Evolutionary conservation across 2,113 vertebrate species (phyloP).

Genomic region (Phoxinus phoxinus): DNA sequence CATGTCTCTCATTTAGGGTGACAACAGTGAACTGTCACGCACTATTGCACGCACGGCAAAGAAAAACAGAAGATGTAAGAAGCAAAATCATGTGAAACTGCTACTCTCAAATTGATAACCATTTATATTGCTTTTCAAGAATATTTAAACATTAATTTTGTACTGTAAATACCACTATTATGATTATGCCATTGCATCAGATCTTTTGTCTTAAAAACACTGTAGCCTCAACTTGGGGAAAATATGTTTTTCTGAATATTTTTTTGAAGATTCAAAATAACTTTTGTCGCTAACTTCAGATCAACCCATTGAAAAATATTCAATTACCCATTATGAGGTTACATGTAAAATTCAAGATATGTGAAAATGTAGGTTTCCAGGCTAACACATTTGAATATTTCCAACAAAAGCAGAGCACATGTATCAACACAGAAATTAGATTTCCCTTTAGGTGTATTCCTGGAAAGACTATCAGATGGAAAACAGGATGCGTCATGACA

Average conservation of each 20-base stretch:
- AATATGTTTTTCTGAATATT: not conserved
- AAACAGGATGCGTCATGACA: conserved; percentile 25
- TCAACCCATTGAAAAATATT: not conserved
- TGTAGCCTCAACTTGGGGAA: not conserved
- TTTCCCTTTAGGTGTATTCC: conserved; percentile 7
- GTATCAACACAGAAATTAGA: not conserved
- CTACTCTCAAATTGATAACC: not conserved
- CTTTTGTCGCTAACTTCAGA: not conserved
- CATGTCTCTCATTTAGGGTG: conserved; percentile 35
- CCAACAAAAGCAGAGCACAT: not conserved
- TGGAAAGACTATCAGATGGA: not conserved
- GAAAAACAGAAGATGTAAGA: not conserved
- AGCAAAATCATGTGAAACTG: conserved; percentile 10
- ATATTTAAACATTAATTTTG: too few species aligned
- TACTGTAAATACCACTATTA: not conserved
- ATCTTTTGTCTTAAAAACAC: not conserved
- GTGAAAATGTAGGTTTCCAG: not conserved
- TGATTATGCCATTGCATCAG: not conserved
- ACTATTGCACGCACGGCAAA: not conserved
- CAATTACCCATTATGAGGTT: too few species aligned
- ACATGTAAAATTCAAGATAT: too few species aligned
- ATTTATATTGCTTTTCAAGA: not conserved
- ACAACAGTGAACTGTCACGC: conserved; percentile 14
- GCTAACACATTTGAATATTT: not conserved
- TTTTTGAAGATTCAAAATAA: not conserved